Base-by-base conservation (phyloP, 1,140 invertebrate genomes). In the Asobara japonica region DNA sequence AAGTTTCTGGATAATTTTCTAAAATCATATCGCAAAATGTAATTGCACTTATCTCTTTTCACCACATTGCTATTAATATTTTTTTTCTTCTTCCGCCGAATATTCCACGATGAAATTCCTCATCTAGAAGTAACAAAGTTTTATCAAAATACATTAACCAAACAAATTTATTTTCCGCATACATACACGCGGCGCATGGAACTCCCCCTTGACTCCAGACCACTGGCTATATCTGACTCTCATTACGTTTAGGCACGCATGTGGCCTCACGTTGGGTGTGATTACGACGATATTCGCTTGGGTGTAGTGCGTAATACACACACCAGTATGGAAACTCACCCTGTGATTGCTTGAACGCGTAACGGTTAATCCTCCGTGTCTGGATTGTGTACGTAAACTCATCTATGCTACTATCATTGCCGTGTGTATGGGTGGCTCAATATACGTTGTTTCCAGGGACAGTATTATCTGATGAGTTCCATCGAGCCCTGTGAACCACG, bases 391-490 rank as follows among this genome's bases (percentile, higher is more conserved):
- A 61, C 30, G n/a, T 31, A 22, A 69, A 61, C 31, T 16, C 18
- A 16, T 69, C 22, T 30, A 22, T 41, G n/a, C 18, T 5, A 20
- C 25, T 27, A n/a, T 60, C 45, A 31, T 56, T 11, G 45, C 22
- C 1, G 3, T 22, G 18, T 1, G 5, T 22, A 2, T 56, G 4
- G 20, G 22, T 10, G 22, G 51, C 22, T 56, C 51, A 27, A 56
- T 56, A 56, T 56, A 56, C 22, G 51, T 56, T 56, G 51, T 69
- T 20, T 41, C 65, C 25, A 66, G 31, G 64, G 64, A 27, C 27
- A 51, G 68, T 61, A 29, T 72, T 75, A 75, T 75, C 74, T 69
- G 70, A 75, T 75, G 70, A 65, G 56, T n/a, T n/a, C n/a, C 66
- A 71, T 65, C 65, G 61, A 70, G 69, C 22, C 29, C 22, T 70